Base-by-base conservation (phyloP, 1,140 invertebrate species). In the Bombus difficillimus region DNA sequence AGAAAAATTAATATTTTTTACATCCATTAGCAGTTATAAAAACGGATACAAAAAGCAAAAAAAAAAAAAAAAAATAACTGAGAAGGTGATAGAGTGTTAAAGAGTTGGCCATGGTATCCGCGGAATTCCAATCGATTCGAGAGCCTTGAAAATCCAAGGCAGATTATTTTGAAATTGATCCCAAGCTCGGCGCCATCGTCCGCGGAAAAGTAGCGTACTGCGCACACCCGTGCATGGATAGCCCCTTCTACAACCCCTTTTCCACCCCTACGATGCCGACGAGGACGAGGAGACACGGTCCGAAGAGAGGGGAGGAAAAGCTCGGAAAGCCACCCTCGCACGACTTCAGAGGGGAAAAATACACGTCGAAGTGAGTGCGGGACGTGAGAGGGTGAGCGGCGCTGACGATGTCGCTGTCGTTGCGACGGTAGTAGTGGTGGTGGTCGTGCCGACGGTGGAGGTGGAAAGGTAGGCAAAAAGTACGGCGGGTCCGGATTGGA, bases 261-360 rank as follows among this genome's bases (percentile, higher is more conserved):
- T 80, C 90, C 91, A 89, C 91, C 92, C 91, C 92, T 87, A 72
- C 89, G 76, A 73, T 53, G 47, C 18, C 47, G 47, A 53, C 37
- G 73, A 72, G 85, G 74, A 80, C 85, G 81, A 80, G 41, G 69
- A 87, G 59, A 79, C 80, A 43, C 69, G 77, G 13, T 28, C 37
- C 53, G 78, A 68, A 28, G 83, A 69, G 83, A 89, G 85, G 82
- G 84, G 87, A 78, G 83, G 69, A 22, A 64, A 78, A 78, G 75
- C 64, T 25, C 53, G 81, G 77, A 84, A 92, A 91, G 89, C 92
- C 91, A 93, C 90, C 91, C 92, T 94, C 86, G 85, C 86, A 85
- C 93, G 91, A 94, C 94, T 94, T 95, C 93, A 94, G 94, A 95
- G 94, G 94, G 94, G 94, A 95, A 95, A 95, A 95, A 94, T 93